Evolutionary conservation across 2,797 vertebrate genomes (phyloP).

Genomic region (Bothrops alternatus): DNA sequence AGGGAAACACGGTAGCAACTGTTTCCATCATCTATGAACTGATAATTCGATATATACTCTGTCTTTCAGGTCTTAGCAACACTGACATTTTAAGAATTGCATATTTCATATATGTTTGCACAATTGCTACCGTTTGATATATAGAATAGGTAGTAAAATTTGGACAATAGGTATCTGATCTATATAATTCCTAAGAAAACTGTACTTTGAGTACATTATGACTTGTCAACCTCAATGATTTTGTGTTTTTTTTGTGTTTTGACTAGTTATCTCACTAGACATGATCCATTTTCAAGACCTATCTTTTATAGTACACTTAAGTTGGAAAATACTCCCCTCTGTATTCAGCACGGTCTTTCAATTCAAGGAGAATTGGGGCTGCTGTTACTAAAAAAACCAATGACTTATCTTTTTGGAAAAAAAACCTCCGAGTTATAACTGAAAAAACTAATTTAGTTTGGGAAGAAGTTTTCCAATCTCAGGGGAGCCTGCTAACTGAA

Average conservation of each 20-base stretch:
- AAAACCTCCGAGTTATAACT: neutral
- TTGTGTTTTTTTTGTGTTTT: neutral
- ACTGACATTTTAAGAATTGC: neutral
- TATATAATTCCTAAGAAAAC: neutral
- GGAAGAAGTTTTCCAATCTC: neutral
- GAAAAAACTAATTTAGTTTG: neutral
- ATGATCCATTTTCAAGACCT: neutral
- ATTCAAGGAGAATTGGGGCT: neutral
- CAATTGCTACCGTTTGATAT: neutral
- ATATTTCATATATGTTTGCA: rapidly evolving
- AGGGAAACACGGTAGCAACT: neutral
- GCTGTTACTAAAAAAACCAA: neutral
- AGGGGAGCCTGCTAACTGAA: neutral
- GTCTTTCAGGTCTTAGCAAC: neutral
- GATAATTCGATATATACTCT: rapidly evolving
- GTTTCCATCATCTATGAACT: neutral
- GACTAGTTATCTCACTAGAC: neutral
- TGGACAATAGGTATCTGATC: neutral
- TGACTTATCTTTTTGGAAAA: neutral
- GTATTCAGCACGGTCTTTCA: neutral
- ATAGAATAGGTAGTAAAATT: neutral
- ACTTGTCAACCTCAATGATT: neutral
- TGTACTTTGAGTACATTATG: neutral
- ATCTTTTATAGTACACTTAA: neutral
- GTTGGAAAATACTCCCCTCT: neutral